Conservation (phyloP, 2,113 vertebrate species). For the Oryzias celebensis region DNA sequence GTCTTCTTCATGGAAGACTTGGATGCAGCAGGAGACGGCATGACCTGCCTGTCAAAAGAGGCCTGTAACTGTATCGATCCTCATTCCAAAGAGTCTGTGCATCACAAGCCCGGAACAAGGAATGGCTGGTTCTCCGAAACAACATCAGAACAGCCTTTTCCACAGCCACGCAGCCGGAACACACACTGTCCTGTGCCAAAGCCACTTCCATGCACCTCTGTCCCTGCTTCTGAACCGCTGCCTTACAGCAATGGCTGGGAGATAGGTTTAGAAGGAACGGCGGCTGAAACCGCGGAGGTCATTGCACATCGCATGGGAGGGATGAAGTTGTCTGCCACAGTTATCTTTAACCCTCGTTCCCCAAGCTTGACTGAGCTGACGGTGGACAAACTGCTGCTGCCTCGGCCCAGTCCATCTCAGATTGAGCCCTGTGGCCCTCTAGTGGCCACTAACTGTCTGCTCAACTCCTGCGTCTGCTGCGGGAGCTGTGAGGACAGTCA, state of each 20-base stretch:
- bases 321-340: constrained; percentile 96
- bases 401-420: constrained; percentile 54
- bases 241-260: constrained; percentile 88
- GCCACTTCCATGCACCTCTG: constrained; percentile 31
- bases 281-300: constrained; percentile 84
- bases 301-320: constrained; percentile 95
- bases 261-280: constrained; percentile 68
- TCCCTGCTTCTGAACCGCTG: constrained; percentile 66
- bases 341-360: constrained; percentile 96
- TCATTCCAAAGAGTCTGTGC: constrained; percentile 54
- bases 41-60: constrained; percentile 61
- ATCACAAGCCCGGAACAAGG: constrained; percentile 36
- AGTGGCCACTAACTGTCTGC: constrained; percentile 86
- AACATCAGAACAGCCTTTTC: constrained; percentile 55
- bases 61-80: constrained; percentile 42
- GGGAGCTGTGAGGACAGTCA: constrained; percentile 84
- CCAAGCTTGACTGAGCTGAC: constrained; percentile 76
- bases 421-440: constrained; percentile 79
- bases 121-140: constrained; percentile 66
- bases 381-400: constrained; percentile 70
- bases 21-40: constrained; percentile 77
- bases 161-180: constrained; percentile 66
- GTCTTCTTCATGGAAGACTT: constrained; percentile 97
- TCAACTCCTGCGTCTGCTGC: constrained; percentile 96
- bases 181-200: constrained; percentile 60